phyloP scores from a whole-genome alignment of 2,113 vertebrate species.

The Pagrus major region DNA sequence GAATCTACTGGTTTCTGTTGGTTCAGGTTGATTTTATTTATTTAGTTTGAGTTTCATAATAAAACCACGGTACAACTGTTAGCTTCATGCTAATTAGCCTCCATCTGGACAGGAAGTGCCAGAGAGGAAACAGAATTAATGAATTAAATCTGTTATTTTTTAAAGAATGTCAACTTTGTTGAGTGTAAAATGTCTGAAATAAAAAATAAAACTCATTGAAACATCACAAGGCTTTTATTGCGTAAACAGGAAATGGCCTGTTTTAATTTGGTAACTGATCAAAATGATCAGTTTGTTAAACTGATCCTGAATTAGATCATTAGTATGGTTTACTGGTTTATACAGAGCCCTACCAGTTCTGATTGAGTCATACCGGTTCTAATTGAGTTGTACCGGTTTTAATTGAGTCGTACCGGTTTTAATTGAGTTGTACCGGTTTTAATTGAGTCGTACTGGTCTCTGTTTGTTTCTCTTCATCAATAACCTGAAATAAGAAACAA shows the following conservation, averaged over 20 bases:
- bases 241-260: background rate
- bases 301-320: too few species aligned
- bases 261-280: background rate
- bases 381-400: too few species aligned
- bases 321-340: too few species aligned
- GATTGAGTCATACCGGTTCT: too few species aligned
- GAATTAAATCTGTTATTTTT: background rate
- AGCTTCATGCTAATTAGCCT: slow-evolving; percentile 22
- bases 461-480: background rate
- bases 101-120: background rate
- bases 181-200: background rate
- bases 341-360: too few species aligned
- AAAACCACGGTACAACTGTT: background rate
- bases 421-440: too few species aligned
- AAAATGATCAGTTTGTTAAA: background rate
- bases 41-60: slow-evolving; percentile 8
- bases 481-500: too few species aligned
- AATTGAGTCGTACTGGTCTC: too few species aligned
- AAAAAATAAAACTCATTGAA: background rate
- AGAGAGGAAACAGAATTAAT: background rate
- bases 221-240: background rate
- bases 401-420: too few species aligned
- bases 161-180: background rate
- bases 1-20: background rate
- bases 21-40: slow-evolving; percentile 12